A percentile compares a stretch with the other conserved stretches of the same genome.
Evolutionary conservation across 1,140 invertebrate species (phyloP).

Genomic region (Chrysopa pallens): DNA sequence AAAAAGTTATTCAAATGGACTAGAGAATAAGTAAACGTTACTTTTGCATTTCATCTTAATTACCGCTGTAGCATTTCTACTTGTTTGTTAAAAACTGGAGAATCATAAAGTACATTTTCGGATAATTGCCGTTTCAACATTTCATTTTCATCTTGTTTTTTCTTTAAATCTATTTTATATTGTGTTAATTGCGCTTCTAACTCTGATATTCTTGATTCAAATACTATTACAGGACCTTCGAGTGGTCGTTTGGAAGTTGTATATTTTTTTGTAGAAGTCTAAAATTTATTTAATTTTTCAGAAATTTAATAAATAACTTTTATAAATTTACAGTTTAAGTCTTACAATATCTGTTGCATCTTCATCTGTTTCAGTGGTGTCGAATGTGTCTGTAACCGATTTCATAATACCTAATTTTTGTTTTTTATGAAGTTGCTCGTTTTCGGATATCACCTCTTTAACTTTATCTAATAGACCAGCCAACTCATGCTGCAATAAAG

Average conservation of each 20-base stretch:
- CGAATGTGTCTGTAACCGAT: constrained; percentile 28
- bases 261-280: constrained; percentile 9
- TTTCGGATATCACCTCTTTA: constrained; percentile 63
- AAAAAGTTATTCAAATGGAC: constrained; percentile 1
- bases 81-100: constrained; percentile 38
- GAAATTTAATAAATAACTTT: not conserved
- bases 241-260: constrained; percentile 23
- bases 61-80: constrained; percentile 45
- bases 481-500: constrained; percentile 37
- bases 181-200: constrained; percentile 64
- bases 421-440: constrained; percentile 55
- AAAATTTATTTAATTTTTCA: not conserved
- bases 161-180: constrained; percentile 50
- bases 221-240: constrained; percentile 50
- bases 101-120: constrained; percentile 29
- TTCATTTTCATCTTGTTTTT: constrained; percentile 45
- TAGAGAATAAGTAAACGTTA: not conserved
- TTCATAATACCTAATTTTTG: constrained; percentile 42
- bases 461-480: constrained; percentile 57
- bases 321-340: constrained; percentile 6
- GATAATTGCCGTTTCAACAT: constrained; percentile 37
- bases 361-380: constrained; percentile 23
- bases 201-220: constrained; percentile 66
- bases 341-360: constrained; percentile 15
- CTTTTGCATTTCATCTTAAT: not conserved